Evolutionary conservation across 2,113 vertebrate genomes (phyloP), one percentile per base, ranked within the genome.

Genomic region (Australoheros scitulus): DNA sequence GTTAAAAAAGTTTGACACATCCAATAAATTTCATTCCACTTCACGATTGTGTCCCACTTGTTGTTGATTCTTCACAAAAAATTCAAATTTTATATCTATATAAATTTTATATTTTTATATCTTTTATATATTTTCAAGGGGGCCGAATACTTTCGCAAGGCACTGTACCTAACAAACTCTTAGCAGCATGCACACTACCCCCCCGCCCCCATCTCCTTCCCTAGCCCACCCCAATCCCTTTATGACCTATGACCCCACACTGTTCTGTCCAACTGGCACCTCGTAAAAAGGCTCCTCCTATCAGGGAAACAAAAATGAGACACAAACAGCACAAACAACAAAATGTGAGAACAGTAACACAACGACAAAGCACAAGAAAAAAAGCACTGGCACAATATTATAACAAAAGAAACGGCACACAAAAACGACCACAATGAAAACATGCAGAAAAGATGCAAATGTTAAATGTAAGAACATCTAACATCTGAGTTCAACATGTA

Each of bases 231-330:
- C 79, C 1, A 41, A 22, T 70, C 15, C 29, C 43, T 22, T 55
- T 32, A 65, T 85, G 82, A 84, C 78, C 88, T 85, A 86, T 83
- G 70, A 91, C 63, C 89, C 80, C 87, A 82, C 76, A 70, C 59
- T 80, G 60, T 79, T 86, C 79, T 89, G 68, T 88, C 74, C 70
- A 86, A 88, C 77, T 95, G 83, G 93, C 95, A 96, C 96, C 96
- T 96, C 94, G 80, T 95, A 95, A 90, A 94, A 86, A 77, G 94
- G 91, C 91, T 96, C 95, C 92, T 96, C 95, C 96, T 96, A 94
- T 92, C 79, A 88, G 87, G 61, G 57, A 89, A 88, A 91, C 88
- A 88, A 81, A 91, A 89, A 88, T 61, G 76, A 91, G 76, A 88
- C 72, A 91, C 86, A 92, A 41, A 91, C 72, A 77, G 89, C 63